Base-by-base conservation (phyloP, 1,140 invertebrate species). In the Callitettix versicolor region DNA sequence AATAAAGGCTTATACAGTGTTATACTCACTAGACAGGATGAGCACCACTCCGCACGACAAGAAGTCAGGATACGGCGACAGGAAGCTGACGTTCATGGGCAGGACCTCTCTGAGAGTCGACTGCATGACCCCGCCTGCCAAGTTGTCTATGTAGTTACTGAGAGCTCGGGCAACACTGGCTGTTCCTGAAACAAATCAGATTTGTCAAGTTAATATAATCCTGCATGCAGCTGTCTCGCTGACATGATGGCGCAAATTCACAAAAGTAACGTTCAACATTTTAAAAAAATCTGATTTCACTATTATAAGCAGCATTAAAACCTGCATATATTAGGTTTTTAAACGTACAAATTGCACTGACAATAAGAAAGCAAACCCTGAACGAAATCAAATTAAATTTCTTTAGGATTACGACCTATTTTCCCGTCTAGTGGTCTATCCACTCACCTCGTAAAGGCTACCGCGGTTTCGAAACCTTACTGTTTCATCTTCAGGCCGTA, bases 101-200 rank as follows among this genome's bases (percentile, higher is more conserved):
- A 83, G 71, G 3, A 72, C 68, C 3, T 75, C 65, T 33, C 73
- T 64, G 15, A 88, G 81, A 17, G 75, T 72, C 22, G 75, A 73
- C 43, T 69, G 71, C 68, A 88, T 86, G 1, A 68, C 69, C 26
- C 81, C 71, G 59, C 76, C 73, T n/a, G 79, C 70, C 5, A 89
- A 64, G 1, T 76, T 72, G 63, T 89, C 85, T 12, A 88, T 68
- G 62, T 88, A 87, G 11, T 75, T 79, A 66, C 83, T 85, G 63
- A 85, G 78, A 0, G 81, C 86, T 58, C 81, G 74, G 0, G 84
- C 84, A 17, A 88, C 84, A 57, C 84, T 84, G 2, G 86, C 85
- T 1, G 81, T 79, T 33, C 77, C 78, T 79, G 59, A 22, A 62
- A 60, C 47, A 51, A 53, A n/a, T 63, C 20, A 20, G 26, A 12